These are phyloP conservation scores for Andrena cerasifolii DNA, from an alignment of 1,140 invertebrate species.

Conservation along the genomic window DNA sequence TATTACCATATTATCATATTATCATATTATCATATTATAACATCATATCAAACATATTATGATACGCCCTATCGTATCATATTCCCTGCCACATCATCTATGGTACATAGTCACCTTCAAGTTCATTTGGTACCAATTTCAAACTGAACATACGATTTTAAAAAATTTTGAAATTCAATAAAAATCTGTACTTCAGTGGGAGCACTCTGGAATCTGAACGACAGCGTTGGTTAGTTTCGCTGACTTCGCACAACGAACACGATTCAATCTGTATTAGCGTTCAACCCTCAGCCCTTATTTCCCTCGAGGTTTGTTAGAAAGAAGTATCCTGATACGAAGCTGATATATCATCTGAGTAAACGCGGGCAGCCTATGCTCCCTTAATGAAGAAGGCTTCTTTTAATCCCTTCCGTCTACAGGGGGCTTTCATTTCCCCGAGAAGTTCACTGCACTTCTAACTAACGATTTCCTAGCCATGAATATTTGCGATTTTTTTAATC, in stretches of 20 bases:
- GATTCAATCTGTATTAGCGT: conserved; percentile 29
- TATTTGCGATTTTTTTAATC: not conserved
- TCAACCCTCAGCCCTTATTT: conserved; percentile 19
- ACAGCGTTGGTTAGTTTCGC: not conserved
- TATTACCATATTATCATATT: too few species aligned
- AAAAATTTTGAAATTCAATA: not conserved
- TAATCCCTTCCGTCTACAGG: not conserved
- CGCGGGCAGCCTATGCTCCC: not conserved
- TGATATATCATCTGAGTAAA: conserved; percentile 8
- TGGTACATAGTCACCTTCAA: too few species aligned
- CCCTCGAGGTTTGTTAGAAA: conserved; percentile 17
- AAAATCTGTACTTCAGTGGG: not conserved
- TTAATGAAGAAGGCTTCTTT: conserved; percentile 1
- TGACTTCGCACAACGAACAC: not conserved
- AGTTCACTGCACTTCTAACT: not conserved
- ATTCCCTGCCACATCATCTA: too few species aligned
- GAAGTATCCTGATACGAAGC: not conserved
- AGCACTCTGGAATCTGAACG: not conserved
- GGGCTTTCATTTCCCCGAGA: not conserved
- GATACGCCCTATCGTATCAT: too few species aligned
- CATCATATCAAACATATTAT: too few species aligned
- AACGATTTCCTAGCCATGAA: not conserved
- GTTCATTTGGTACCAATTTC: too few species aligned
- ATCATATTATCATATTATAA: too few species aligned
- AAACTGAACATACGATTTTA: too few species aligned